Evolutionary conservation across 2,888 invertebrate genomes (phyloP).

Genomic region (Conchocele bisecta): DNA sequence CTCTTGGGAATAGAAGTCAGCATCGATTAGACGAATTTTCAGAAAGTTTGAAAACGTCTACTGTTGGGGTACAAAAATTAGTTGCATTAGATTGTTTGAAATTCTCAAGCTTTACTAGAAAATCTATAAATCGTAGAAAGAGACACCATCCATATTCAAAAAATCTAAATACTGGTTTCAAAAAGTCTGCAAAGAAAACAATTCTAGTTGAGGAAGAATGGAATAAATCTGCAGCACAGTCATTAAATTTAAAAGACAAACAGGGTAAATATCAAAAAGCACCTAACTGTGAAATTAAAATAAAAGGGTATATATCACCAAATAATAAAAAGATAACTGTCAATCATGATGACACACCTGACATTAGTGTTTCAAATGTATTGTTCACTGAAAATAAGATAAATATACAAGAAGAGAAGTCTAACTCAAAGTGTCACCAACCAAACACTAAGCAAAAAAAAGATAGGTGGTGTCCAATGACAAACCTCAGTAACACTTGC

Average conservation of each 20-base stretch:
- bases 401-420: not conserved
- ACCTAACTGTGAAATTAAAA: constrained; percentile 4
- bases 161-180: too few relatives aligned
- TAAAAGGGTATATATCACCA: not conserved
- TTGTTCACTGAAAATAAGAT: too few relatives aligned
- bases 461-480: not conserved
- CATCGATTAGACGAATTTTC: constrained; percentile 37
- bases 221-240: not conserved
- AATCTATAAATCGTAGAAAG: not conserved
- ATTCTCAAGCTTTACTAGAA: not conserved
- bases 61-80: constrained; percentile 11
- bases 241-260: constrained; percentile 2
- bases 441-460: too few relatives aligned
- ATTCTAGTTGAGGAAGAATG: not conserved
- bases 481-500: constrained; percentile 5
- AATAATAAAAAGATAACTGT: not conserved
- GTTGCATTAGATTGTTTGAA: constrained; percentile 4
- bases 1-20: constrained; percentile 7
- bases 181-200: not conserved
- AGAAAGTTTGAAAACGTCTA: not conserved
- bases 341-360: too few relatives aligned
- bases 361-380: too few relatives aligned
- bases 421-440: not conserved
- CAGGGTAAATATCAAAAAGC: constrained; percentile 13
- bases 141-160: too few relatives aligned